phyloP scores from a whole-genome alignment of 92 coral and sea anemone genomes.

The Virgularia gustaviana region DNA sequence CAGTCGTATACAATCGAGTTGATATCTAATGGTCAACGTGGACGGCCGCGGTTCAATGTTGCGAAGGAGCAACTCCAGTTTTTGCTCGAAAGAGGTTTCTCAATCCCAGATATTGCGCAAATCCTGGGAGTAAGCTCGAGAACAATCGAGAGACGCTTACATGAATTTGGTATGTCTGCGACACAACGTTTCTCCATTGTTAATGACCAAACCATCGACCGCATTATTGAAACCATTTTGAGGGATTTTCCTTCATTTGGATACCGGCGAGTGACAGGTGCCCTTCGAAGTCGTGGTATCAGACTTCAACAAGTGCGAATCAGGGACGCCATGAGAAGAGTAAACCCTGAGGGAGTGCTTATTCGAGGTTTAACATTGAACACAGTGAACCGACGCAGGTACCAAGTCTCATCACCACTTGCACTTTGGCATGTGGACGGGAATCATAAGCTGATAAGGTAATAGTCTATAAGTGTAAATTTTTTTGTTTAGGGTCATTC shows the following conservation, averaged over 20 bases:
- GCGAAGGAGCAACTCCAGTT: conserved; percentile 47
- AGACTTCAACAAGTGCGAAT: conserved; percentile 49
- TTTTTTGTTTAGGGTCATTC: too few relatives aligned
- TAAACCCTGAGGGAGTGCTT: conserved; percentile 60
- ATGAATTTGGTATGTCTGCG: conserved; percentile 33
- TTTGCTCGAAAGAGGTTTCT: conserved; percentile 48
- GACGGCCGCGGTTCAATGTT: conserved; percentile 47
- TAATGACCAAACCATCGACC: conserved; percentile 49
- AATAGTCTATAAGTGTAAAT: too few relatives aligned
- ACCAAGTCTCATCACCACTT: conserved; percentile 50
- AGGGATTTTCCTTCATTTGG: conserved; percentile 62
- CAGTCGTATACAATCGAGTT: conserved; percentile 37
- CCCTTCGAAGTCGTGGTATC: conserved; percentile 53
- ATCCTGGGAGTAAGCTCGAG: conserved; percentile 41
- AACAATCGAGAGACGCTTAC: conserved; percentile 47
- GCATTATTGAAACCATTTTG: conserved; percentile 22
- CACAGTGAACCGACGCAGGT: conserved; percentile 53
- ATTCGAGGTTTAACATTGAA: conserved; percentile 56
- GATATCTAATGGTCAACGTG: conserved; percentile 44
- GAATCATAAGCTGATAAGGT: conserved; percentile 56
- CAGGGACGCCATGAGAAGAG: conserved; percentile 63
- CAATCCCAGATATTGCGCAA: conserved; percentile 40
- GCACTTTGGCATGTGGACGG: conserved; percentile 67
- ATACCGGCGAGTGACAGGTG: conserved; percentile 63
- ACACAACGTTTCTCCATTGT: conserved; percentile 16